phyloP scores from a whole-genome alignment of 2,113 vertebrate species.

The Gallinago undulata region DNA sequence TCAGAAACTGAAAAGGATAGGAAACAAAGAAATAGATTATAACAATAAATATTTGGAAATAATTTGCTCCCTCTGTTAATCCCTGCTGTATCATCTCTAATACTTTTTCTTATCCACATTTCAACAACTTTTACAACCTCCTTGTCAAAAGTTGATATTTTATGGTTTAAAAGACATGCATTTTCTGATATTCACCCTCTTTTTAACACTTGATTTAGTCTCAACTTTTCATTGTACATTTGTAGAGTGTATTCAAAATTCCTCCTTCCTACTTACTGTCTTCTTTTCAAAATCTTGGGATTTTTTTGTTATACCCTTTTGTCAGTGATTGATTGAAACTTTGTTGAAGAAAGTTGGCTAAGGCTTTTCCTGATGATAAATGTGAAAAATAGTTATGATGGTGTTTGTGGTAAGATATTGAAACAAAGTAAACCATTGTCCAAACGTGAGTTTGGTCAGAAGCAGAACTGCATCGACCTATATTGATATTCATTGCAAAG shows the following conservation, averaged over 20 bases:
- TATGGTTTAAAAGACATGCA: background rate
- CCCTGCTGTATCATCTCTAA: background rate
- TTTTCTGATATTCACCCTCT: background rate
- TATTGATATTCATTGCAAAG: background rate
- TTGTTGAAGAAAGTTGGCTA: background rate
- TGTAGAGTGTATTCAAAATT: background rate
- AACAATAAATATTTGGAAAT: background rate
- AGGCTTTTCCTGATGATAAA: background rate
- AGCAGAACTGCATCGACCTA: background rate
- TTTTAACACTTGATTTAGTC: background rate
- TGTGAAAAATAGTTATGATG: background rate
- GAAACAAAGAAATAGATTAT: background rate
- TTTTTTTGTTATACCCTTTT: background rate
- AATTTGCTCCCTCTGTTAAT: background rate
- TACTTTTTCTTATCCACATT: background rate
- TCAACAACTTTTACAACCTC: background rate
- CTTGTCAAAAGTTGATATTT: background rate
- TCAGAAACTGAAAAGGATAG: background rate
- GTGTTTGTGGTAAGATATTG: background rate
- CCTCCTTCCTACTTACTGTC: background rate
- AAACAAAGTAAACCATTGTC: background rate
- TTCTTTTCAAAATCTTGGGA: background rate
- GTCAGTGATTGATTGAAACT: background rate
- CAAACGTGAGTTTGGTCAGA: background rate
- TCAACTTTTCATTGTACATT: background rate